A percentile compares a stretch with the other conserved stretches of the same genome.
Evolutionary conservation across 2,888 invertebrate genomes (phyloP).

Genomic region (Agapostemon virescens): DNA sequence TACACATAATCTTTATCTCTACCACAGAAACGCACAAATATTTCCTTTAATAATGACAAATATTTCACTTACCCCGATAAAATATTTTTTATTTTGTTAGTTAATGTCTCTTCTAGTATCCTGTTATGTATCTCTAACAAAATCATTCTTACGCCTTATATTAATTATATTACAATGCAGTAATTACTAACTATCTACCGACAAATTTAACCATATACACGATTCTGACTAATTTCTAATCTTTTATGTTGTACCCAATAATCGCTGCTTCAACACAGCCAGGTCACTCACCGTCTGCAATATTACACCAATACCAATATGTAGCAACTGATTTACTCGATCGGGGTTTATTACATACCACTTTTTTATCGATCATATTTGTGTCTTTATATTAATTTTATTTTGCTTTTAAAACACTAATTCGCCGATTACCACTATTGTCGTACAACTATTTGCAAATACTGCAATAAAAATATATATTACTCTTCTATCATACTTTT

Average conservation of each 20-base stretch:
- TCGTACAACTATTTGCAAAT: not conserved
- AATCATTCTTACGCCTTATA: conserved; percentile 86
- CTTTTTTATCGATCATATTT: not conserved
- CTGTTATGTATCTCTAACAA: conserved; percentile 99
- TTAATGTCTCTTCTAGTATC: conserved; percentile 98
- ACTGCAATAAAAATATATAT: conserved; percentile 4
- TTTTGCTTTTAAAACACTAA: not conserved
- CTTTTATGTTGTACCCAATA: conserved; percentile 57
- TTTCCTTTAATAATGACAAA: conserved; percentile 24
- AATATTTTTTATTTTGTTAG: conserved; percentile 97
- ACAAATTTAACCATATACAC: conserved; percentile 74
- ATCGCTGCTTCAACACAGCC: conserved; percentile 47
- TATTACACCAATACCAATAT: conserved; percentile 27
- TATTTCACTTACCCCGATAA: conserved; percentile 92
- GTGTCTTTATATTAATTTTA: not conserved
- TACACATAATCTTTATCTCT: conserved; percentile 40
- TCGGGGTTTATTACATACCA: not conserved
- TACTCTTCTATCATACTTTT: not conserved
- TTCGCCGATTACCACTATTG: not conserved
- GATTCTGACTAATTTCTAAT: conserved; percentile 72
- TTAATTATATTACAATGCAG: conserved; percentile 72
- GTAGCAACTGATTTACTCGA: conserved; percentile 25
- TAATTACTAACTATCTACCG: conserved; percentile 75
- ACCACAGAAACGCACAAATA: conserved; percentile 34
- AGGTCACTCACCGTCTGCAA: conserved; percentile 44